A percentile compares a stretch with the other conserved stretches of the same genome.
Conservation (phyloP, 2,113 vertebrate species). For the Setophaga kirtlandii region DNA sequence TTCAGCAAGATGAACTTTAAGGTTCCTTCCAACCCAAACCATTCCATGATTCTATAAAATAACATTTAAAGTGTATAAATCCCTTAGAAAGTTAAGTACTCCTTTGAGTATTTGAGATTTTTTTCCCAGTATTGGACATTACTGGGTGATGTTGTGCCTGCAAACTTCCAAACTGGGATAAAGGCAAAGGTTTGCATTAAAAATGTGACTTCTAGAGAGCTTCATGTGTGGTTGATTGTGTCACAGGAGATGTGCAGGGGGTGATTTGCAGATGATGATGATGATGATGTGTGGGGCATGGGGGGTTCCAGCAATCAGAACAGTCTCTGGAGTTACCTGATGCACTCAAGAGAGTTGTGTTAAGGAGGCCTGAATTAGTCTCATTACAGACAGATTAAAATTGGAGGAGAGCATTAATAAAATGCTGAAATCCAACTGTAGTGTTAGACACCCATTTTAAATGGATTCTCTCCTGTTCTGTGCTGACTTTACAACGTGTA, state of each 20-base stretch:
- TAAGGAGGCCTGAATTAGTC: background rate
- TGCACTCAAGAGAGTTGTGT: background rate
- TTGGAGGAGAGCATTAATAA: background rate
- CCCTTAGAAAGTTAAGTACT: too few relatives aligned
- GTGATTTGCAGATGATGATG: background rate
- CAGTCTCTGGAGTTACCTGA: background rate
- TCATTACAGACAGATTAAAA: constrained; percentile 20
- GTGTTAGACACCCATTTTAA: background rate
- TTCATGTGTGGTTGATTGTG: background rate
- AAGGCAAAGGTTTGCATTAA: background rate
- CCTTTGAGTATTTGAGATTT: too few relatives aligned
- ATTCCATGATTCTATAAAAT: too few relatives aligned
- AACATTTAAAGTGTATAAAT: too few relatives aligned
- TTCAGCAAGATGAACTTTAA: too few relatives aligned
- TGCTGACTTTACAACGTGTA: background rate
- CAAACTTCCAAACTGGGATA: background rate
- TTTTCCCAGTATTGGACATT: background rate
- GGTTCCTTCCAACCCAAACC: too few relatives aligned
- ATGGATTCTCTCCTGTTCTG: background rate
- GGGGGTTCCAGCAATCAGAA: background rate
- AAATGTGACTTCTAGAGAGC: background rate
- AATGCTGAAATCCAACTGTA: background rate
- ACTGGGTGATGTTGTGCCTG: background rate
- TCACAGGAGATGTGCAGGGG: background rate
- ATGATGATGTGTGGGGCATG: background rate